phyloP scores from a whole-genome alignment of 2,113 vertebrate genomes.

The Onychostoma macrolepis region DNA sequence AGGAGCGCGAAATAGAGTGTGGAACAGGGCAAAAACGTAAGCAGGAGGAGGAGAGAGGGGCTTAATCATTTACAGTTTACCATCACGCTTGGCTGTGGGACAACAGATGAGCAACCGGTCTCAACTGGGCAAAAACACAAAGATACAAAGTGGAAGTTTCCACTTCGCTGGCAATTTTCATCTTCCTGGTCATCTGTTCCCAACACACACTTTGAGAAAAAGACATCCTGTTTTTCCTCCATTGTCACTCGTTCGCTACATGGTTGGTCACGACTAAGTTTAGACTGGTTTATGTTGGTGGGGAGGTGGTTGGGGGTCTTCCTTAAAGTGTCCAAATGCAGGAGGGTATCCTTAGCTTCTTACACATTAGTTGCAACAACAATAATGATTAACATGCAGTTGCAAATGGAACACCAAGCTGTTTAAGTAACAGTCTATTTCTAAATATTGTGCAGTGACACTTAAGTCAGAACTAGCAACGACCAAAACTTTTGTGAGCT shows the following conservation, averaged over 20 bases:
- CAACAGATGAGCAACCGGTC: conserved; percentile 32
- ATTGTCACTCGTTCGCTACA: conserved; percentile 87
- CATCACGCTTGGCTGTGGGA: conserved; percentile 64
- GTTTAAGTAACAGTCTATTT: not conserved
- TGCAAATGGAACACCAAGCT: not conserved
- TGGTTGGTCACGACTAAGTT: conserved; percentile 82
- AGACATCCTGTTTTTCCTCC: conserved; percentile 97
- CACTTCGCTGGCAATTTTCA: conserved; percentile 88
- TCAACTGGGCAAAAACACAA: not conserved
- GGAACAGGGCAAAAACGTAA: not conserved
- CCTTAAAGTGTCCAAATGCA: not conserved
- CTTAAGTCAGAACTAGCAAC: not conserved
- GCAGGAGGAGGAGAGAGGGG: conserved; percentile 49
- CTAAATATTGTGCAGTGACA: not conserved
- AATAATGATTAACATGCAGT: not conserved
- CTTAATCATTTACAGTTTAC: conserved; percentile 76
- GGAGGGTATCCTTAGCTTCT: not conserved
- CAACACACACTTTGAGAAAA: conserved; percentile 86
- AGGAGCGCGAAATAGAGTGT: not conserved
- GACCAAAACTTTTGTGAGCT: not conserved
- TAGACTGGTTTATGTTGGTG: conserved; percentile 70
- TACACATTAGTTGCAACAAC: not conserved
- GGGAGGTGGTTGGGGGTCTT: not conserved
- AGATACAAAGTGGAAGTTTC: conserved; percentile 86
- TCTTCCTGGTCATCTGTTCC: conserved; percentile 97